Evolutionary conservation across 2,888 invertebrate genomes (phyloP).

Genomic region (Seira ritae): DNA sequence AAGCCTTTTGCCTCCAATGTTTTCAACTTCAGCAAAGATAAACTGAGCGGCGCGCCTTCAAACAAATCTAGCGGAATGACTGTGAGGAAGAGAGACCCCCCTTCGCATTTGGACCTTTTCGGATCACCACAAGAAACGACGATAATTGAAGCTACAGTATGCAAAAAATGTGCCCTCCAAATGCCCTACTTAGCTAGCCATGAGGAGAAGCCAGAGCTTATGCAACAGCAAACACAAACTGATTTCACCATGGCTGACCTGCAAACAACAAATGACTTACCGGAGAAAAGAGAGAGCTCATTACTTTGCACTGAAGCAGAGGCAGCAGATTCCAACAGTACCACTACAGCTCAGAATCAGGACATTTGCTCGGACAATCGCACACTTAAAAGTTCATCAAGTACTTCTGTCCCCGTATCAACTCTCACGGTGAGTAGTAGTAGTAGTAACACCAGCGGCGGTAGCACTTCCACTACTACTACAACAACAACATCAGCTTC

Average conservation of each 20-base stretch:
- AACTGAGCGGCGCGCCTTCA: constrained; percentile 22
- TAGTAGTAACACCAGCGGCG: constrained; percentile 2
- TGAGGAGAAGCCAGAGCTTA: constrained; percentile 43
- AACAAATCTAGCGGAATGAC: not conserved
- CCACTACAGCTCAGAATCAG: no score
- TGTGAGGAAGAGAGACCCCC: constrained; percentile 39
- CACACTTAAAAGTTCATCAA: not conserved
- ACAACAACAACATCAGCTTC: constrained; percentile 21
- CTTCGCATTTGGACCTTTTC: constrained; percentile 44
- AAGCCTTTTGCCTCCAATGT: constrained; percentile 36
- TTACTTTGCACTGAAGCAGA: no score
- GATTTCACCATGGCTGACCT: constrained; percentile 28
- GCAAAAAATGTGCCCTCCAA: constrained; percentile 40
- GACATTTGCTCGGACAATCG: no score
- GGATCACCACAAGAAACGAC: constrained; percentile 24
- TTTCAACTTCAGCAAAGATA: constrained; percentile 49
- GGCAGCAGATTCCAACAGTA: no score
- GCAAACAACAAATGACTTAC: no score
- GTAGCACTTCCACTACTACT: not conserved
- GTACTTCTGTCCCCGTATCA: constrained; percentile 1
- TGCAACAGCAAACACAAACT: constrained; percentile 49
- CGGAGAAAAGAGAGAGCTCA: no score
- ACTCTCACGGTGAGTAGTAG: constrained; percentile 8
- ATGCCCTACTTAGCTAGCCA: constrained; percentile 44
- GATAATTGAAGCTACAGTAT: constrained; percentile 52